Conservation (phyloP, 2,888 invertebrate species). For the Axea sp. region DNA sequence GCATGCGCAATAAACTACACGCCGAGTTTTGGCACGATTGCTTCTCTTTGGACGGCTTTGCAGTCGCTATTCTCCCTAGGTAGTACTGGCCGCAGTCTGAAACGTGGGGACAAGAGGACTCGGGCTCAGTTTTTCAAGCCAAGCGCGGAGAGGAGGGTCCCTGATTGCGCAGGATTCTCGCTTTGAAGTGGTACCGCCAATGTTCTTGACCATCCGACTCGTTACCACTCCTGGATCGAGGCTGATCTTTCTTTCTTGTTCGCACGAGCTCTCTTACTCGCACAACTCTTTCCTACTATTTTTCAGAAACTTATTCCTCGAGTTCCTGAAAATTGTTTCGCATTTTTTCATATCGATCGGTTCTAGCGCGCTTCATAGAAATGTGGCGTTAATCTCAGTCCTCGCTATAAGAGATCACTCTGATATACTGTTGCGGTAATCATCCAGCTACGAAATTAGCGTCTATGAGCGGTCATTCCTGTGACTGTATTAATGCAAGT, state of each 20-base stretch:
- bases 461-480: no score
- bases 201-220: constrained; percentile 75
- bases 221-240: constrained; percentile 74
- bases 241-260: constrained; percentile 61
- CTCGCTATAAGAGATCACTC: neutral
- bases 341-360: constrained; percentile 30
- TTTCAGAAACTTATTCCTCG: constrained; percentile 43
- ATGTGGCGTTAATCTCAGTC: neutral
- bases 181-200: constrained; percentile 78
- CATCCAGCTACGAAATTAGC: no score
- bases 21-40: constrained; percentile 39
- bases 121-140: constrained; percentile 73
- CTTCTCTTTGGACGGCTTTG: constrained; percentile 41
- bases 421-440: no score
- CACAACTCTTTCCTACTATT: constrained; percentile 52
- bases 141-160: constrained; percentile 65
- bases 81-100: constrained; percentile 34
- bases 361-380: constrained; percentile 16
- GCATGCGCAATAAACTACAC: constrained; percentile 15
- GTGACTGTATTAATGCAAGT: no score
- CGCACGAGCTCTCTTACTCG: constrained; percentile 25
- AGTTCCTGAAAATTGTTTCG: constrained; percentile 44
- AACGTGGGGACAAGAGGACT: constrained; percentile 62
- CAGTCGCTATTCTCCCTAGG: constrained; percentile 52
- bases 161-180: constrained; percentile 78